phyloP scores from a whole-genome alignment of 2,888 invertebrate genomes.

The Monopis laevigella region DNA sequence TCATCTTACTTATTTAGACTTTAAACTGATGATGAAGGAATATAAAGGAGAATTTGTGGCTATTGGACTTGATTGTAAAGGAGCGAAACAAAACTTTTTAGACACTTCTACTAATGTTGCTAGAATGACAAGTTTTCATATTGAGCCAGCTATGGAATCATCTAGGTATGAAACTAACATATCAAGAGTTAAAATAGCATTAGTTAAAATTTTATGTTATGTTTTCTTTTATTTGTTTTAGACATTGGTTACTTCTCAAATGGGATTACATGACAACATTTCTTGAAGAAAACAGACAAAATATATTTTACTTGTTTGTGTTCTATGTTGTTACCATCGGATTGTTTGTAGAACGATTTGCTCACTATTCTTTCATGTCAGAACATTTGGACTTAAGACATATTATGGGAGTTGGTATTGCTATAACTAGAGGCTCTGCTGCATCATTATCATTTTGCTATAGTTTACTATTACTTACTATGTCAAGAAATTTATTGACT shows the following conservation, averaged over 20 bases:
- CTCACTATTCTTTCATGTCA: constrained; percentile 96
- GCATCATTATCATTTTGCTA: constrained; percentile 95
- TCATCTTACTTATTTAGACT: constrained; percentile 89
- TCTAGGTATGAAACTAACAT: constrained; percentile 44
- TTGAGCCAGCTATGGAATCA: constrained; percentile 81
- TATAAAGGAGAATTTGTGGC: constrained; percentile 96
- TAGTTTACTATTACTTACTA: constrained; percentile 87
- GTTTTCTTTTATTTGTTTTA: constrained; percentile 26
- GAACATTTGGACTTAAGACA: constrained; percentile 95
- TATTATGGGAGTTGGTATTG: constrained; percentile 97
- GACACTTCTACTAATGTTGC: constrained; percentile 95
- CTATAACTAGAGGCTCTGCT: constrained; percentile 93
- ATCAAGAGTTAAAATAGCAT: neutral
- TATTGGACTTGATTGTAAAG: constrained; percentile 93
- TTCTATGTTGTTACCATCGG: constrained; percentile 95
- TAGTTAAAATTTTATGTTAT: neutral
- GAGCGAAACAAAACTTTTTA: constrained; percentile 93
- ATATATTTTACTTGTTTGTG: constrained; percentile 93
- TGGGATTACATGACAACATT: constrained; percentile 91
- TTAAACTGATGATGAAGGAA: constrained; percentile 96
- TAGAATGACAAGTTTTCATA: constrained; percentile 93
- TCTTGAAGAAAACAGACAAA: constrained; percentile 94
- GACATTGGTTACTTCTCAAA: constrained; percentile 78
- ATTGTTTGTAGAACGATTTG: constrained; percentile 94
- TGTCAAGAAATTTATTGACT: constrained; percentile 92